These are phyloP conservation scores for Elaphurus davidianus DNA, from an alignment of 2,113 vertebrate genomes.

Conservation along the genomic window DNA sequence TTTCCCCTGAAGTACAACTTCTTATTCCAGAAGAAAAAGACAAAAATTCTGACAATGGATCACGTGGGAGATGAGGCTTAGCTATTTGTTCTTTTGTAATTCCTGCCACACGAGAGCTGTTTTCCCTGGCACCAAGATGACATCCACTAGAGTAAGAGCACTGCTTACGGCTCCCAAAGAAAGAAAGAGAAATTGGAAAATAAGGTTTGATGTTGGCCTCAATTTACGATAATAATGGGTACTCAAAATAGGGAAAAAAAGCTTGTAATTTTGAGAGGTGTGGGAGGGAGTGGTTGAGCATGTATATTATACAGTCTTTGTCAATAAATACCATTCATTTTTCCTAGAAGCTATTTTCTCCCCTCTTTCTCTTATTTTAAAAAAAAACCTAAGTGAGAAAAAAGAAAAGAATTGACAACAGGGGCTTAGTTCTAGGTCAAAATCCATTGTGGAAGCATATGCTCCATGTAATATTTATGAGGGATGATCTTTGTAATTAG, in stretches of 20 bases:
- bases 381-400: background rate
- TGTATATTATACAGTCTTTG: background rate
- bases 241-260: background rate
- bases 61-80: background rate
- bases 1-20: background rate
- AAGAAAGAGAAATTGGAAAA: background rate
- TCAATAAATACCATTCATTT: background rate
- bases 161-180: background rate
- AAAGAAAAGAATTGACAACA: background rate
- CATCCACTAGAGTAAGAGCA: background rate
- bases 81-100: background rate
- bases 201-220: background rate
- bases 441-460: background rate
- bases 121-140: background rate
- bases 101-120: background rate
- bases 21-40: background rate
- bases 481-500: background rate
- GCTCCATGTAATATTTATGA: constrained; percentile 43
- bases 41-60: background rate
- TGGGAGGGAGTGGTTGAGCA: background rate
- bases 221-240: background rate
- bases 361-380: background rate
- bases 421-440: background rate
- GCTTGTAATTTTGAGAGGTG: background rate
- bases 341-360: background rate